phyloP scores from a whole-genome alignment of 2,888 invertebrate species.

The Macropis europaea region DNA sequence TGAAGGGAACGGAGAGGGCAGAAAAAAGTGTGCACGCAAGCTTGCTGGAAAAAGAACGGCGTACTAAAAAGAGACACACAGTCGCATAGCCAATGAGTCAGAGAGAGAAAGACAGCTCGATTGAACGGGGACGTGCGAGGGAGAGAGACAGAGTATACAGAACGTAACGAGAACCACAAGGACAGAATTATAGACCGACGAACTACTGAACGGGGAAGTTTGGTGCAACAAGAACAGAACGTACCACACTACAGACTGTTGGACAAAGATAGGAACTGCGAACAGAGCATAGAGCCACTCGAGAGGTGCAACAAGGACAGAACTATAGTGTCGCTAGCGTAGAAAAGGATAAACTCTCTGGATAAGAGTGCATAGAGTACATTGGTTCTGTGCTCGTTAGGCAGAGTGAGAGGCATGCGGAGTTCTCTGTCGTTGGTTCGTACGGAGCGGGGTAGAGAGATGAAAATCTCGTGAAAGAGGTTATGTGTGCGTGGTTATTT shows the following conservation, averaged over 20 bases:
- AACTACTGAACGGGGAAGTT: not conserved
- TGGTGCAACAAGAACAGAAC: not conserved
- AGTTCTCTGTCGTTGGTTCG: not conserved
- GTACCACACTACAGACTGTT: not conserved
- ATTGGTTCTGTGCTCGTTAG: not conserved
- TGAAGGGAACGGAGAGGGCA: conserved; percentile 24
- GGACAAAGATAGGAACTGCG: not conserved
- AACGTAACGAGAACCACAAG: not conserved
- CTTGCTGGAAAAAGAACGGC: conserved; percentile 10
- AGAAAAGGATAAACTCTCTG: not conserved
- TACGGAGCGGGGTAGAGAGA: not conserved
- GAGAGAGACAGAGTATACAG: not conserved
- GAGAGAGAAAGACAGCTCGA: not conserved
- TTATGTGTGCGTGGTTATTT: conserved; percentile 1
- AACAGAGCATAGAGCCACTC: not conserved
- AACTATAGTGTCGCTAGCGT: not conserved
- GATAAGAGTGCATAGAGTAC: not conserved
- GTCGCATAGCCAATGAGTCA: not conserved
- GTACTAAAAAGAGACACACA: conserved; percentile 3
- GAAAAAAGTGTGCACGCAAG: conserved; percentile 27
- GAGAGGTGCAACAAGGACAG: not conserved
- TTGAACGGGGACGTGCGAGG: not conserved
- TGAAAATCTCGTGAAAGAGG: not conserved
- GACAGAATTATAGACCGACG: not conserved
- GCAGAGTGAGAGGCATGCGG: not conserved